Percentiles rank a stretch among this genome's conserved stretches.
Conservation (phyloP, 64 coral and sea anemone species). For the Dendronephthya gigantea region DNA sequence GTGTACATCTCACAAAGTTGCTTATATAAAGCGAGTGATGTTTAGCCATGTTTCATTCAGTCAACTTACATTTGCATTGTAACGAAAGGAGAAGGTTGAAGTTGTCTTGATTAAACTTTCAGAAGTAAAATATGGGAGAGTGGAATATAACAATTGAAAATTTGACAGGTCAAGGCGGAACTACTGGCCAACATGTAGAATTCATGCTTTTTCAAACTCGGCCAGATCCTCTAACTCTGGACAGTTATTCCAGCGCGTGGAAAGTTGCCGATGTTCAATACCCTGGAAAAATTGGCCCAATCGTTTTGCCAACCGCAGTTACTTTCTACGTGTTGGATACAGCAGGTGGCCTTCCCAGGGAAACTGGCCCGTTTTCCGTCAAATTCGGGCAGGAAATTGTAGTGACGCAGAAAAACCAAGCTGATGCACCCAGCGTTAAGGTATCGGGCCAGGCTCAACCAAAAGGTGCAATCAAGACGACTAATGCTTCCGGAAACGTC, state of each 20-base stretch:
- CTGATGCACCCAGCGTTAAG: neutral
- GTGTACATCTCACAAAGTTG: too few relatives aligned
- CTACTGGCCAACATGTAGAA: neutral
- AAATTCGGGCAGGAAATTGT: conserved; percentile 8
- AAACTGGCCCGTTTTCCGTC: conserved; percentile 26
- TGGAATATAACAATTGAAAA: neutral
- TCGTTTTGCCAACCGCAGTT: conserved; percentile 13
- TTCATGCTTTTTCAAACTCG: neutral
- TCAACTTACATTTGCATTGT: too few relatives aligned
- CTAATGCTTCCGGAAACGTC: conserved; percentile 15
- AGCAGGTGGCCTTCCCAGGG: neutral
- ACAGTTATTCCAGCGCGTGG: neutral
- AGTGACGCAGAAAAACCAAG: conserved; percentile 23
- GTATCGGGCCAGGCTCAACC: neutral
- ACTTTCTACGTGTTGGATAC: conserved; percentile 22
- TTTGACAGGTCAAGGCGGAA: neutral
- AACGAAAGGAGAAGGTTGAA: too few relatives aligned
- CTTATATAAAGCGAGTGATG: too few relatives aligned
- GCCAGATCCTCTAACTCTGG: neutral
- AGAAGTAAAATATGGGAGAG: too few relatives aligned
- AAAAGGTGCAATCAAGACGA: conserved; percentile 24
- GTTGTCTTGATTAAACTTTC: too few relatives aligned
- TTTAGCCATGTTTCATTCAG: too few relatives aligned
- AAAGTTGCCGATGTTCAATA: neutral
- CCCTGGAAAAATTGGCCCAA: conserved; percentile 14